Base-by-base conservation (phyloP, 2,888 invertebrate genomes). In the Rhogogaster chlorosoma region DNA sequence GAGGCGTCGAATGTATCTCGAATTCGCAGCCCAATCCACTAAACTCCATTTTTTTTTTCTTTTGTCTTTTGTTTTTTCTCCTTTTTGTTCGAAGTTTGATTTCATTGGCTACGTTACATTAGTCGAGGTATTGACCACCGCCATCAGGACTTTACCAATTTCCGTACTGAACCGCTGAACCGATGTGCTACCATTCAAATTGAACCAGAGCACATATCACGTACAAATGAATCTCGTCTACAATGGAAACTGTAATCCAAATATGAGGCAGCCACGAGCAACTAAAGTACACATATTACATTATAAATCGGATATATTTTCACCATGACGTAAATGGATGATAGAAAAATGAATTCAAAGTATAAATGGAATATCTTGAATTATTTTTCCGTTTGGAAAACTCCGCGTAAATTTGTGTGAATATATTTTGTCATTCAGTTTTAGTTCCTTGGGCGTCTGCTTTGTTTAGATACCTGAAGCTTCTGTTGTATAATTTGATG, bases 401-500 rank as follows among this genome's bases (percentile, higher is more conserved):
- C 32, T 70, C n/a, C 45, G 42, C 26, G 45, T 45, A 38, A 38
- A 26, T 61, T 22, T 53, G 6, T 7, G 10, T 61, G 9, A 12
- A 26, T 26, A 70, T 9, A 32, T 70, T 45, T n/a, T 29, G 45
- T 75, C 26, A 49, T 75, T 29, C 18, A 45, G 22, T 75, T 75
- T 26, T 45, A 75, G 45, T 49, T 26, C 12, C 6, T 42, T 22
- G 26, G 45, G 26, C 45, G 75, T 75, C 45, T 18, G 1, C 49
- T 38, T 75, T 45, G 75, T 18, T 49, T 32, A 77, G 26, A 32
- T 29, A 26, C 29, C 77, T n/a, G 49, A 77, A 29, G 53, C n/a
- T 29, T 77, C 9, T 77, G 29, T 18, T 49, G 32, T 77, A 77
- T 53, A 77, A 49, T 49, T 77, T 12, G 53, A 77, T 53, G 77